Percentiles rank a stretch among this genome's conserved stretches.
phyloP scores from a whole-genome alignment of 2,797 vertebrate species.

The Onychomys arenicola region DNA sequence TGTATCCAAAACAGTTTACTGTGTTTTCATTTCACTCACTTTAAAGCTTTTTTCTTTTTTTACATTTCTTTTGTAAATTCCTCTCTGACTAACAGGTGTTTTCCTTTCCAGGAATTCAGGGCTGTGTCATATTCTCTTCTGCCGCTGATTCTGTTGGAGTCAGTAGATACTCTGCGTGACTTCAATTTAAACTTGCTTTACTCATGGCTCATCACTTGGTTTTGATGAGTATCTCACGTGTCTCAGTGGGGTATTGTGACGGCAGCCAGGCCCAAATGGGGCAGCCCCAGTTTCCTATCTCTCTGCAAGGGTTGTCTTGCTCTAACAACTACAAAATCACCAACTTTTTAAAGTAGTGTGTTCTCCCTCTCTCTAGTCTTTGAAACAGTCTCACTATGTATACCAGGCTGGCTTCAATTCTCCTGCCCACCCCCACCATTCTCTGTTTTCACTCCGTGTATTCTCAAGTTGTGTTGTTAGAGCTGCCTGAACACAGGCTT shows the following conservation, averaged over 20 bases:
- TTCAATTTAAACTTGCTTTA: slow-evolving; percentile 9
- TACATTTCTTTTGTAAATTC: slow-evolving; percentile 36
- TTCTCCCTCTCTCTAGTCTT: not conserved
- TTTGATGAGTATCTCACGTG: not conserved
- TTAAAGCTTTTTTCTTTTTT: slow-evolving; percentile 5
- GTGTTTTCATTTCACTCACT: slow-evolving; percentile 48
- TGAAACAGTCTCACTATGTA: not conserved
- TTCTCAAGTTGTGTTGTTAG: not conserved
- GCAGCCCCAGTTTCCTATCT: not conserved
- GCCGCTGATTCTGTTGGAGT: slow-evolving; percentile 13
- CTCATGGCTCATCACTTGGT: not conserved
- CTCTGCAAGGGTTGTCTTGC: not conserved
- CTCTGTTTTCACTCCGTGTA: not conserved
- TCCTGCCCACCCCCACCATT: not conserved
- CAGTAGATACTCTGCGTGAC: not conserved
- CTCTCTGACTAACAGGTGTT: slow-evolving; percentile 31
- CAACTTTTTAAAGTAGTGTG: not conserved
- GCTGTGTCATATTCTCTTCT: not conserved
- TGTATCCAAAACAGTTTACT: slow-evolving; percentile 14
- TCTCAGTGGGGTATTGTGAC: not conserved
- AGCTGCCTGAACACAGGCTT: not conserved
- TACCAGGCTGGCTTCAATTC: not conserved
- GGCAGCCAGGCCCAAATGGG: not conserved
- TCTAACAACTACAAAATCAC: not conserved
- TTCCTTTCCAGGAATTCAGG: slow-evolving; percentile 6